Percentiles rank a stretch among this genome's conserved stretches.
These are phyloP conservation scores for Drosophila pseudoananassae DNA, from an alignment of 1,140 invertebrate species.

Conservation along the genomic window DNA sequence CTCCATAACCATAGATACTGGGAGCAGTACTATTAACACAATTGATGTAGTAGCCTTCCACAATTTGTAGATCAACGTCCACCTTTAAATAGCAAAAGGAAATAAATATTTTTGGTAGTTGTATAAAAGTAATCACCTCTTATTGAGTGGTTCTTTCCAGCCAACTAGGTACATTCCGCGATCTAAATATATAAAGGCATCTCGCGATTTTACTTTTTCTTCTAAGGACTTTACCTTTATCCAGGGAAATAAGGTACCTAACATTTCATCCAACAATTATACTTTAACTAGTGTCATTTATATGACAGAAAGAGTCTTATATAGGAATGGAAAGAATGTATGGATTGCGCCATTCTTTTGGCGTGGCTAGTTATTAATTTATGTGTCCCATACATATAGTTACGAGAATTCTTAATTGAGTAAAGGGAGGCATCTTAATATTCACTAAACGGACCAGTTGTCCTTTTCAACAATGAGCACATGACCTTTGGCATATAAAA, in stretches of 20 bases:
- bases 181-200: slow-evolving; percentile 53
- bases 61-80: background rate
- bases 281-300: no score
- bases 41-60: slow-evolving; percentile 5
- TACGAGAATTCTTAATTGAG: no score
- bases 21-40: slow-evolving; percentile 5
- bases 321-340: no score
- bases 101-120: background rate
- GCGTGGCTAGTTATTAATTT: no score
- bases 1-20: slow-evolving; percentile 12
- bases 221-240: slow-evolving; percentile 11
- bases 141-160: slow-evolving; percentile 35
- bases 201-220: slow-evolving; percentile 29
- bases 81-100: background rate
- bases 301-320: no score
- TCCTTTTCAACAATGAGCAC: no score
- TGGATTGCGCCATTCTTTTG: no score
- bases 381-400: no score
- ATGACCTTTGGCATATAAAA: no score
- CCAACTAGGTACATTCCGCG: slow-evolving; percentile 28
- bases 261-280: slow-evolving; percentile 29
- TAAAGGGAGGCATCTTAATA: no score
- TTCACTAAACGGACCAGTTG: no score
- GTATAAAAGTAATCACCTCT: background rate
- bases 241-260: slow-evolving; percentile 34